Percentiles rank a stretch among this genome's conserved stretches.
phyloP scores from a whole-genome alignment of 2,113 vertebrate species.

The Podarcis muralis region DNA sequence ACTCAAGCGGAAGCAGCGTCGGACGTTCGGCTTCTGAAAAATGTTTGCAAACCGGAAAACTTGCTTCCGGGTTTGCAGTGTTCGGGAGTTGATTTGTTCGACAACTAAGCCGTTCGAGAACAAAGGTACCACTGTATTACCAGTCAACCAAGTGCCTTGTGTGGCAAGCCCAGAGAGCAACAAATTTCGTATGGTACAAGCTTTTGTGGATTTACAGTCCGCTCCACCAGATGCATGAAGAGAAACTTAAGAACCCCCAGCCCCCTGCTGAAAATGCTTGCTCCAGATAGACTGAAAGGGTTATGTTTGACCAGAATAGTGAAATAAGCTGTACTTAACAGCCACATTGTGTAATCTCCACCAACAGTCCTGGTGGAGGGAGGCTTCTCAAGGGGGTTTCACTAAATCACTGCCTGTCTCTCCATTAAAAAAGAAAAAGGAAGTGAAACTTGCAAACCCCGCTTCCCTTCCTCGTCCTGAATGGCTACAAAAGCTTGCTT shows the following conservation, averaged over 20 bases:
- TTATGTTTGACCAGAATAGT: background rate
- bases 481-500: background rate
- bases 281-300: background rate
- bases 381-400: background rate
- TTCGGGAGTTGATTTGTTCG: too few species aligned
- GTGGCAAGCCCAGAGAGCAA: too few species aligned
- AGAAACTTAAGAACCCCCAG: background rate
- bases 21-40: too few species aligned
- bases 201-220: too few species aligned
- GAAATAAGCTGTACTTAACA: background rate
- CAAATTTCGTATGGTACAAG: too few species aligned
- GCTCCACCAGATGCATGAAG: background rate
- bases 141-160: too few species aligned
- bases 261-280: background rate
- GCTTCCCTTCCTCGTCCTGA: background rate
- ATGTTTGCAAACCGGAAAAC: too few species aligned
- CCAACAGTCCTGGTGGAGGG: background rate
- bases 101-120: too few species aligned
- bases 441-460: background rate
- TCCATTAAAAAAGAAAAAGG: background rate
- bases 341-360: background rate
- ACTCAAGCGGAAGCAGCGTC: too few species aligned
- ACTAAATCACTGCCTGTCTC: background rate
- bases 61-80: too few species aligned
- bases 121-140: too few species aligned